These are phyloP conservation scores for Halcyon chelicuti DNA, from an alignment of 2,797 vertebrate species.

Conservation along the genomic window DNA sequence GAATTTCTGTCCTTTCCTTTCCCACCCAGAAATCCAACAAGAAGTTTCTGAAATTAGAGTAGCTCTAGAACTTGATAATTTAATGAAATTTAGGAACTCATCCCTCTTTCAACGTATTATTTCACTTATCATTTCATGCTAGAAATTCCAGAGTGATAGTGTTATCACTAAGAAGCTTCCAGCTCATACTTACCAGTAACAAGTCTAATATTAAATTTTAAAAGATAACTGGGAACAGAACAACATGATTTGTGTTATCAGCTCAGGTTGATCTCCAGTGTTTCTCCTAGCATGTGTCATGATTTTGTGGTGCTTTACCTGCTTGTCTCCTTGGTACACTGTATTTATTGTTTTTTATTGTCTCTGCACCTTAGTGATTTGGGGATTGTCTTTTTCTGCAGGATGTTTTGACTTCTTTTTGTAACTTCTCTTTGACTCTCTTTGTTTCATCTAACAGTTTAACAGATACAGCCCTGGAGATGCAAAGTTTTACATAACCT, in stretches of 20 bases:
- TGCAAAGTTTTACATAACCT: not conserved
- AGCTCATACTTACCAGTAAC: not conserved
- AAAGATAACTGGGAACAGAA: not conserved
- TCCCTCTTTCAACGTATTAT: not conserved
- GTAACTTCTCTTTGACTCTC: not conserved
- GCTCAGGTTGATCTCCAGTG: not conserved
- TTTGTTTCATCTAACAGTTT: not conserved
- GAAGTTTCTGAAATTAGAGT: not conserved
- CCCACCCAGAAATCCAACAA: not conserved
- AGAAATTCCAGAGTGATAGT: not conserved
- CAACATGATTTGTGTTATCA: fast-evolving
- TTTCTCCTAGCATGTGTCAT: not conserved
- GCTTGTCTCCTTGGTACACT: not conserved
- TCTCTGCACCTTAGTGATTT: not conserved
- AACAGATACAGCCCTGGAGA: not conserved
- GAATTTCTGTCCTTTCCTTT: not conserved
- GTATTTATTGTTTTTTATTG: not conserved
- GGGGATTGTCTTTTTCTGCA: not conserved
- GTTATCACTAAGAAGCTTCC: not conserved
- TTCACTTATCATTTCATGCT: not conserved
- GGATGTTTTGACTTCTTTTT: not conserved
- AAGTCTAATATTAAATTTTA: not conserved
- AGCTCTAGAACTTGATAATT: not conserved
- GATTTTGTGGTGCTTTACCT: not conserved
- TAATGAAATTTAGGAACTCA: not conserved